These are phyloP conservation scores for Trachurus trachurus DNA, from an alignment of 2,797 vertebrate genomes.

Conservation along the genomic window DNA sequence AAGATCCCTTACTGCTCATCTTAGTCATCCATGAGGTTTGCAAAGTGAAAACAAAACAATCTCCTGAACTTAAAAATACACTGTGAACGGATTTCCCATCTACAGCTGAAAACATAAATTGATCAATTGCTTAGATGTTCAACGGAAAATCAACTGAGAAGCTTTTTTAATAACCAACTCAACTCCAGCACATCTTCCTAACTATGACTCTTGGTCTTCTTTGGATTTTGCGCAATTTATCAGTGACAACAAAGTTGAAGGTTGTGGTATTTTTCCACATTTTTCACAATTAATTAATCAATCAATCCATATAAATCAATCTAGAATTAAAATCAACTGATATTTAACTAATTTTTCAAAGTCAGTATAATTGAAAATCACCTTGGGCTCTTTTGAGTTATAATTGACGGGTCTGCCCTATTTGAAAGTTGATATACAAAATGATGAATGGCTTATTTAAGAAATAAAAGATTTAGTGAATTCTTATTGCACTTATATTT, in stretches of 20 bases:
- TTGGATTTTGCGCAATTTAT: background rate
- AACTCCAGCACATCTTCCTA: background rate
- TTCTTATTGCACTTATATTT: background rate
- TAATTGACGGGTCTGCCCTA: background rate
- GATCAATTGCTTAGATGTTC: too few species aligned
- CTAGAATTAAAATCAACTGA: background rate
- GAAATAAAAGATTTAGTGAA: background rate
- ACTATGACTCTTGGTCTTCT: background rate
- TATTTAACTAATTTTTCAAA: background rate
- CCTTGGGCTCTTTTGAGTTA: too few species aligned
- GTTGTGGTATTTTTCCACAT: background rate
- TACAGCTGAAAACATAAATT: too few species aligned
- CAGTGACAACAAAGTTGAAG: background rate
- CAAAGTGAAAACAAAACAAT: conserved; percentile 18
- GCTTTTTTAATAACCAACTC: background rate
- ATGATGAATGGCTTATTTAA: background rate
- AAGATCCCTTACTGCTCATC: conserved; percentile 14
- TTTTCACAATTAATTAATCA: background rate
- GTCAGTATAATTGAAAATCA: too few species aligned
- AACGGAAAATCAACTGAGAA: background rate
- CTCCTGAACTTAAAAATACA: background rate
- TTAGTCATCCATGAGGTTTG: conserved; percentile 12
- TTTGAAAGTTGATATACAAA: background rate
- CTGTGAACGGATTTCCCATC: background rate
- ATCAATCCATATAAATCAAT: background rate